Conservation (phyloP, 92 coral and sea anemone genomes). For the Palythoa grandiflora region DNA sequence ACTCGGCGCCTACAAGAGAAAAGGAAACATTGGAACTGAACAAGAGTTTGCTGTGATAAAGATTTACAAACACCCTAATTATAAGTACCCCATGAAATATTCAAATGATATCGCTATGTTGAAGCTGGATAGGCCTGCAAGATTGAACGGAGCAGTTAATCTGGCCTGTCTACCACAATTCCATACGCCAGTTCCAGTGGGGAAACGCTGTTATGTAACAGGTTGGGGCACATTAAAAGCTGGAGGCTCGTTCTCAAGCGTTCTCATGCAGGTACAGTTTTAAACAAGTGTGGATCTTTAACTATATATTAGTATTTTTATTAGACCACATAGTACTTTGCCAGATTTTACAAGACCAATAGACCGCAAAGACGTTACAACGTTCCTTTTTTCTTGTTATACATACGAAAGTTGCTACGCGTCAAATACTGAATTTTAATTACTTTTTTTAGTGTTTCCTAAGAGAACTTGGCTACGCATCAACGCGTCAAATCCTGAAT, state of each 20-base stretch:
- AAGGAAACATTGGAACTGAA: neutral
- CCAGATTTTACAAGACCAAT: too few relatives aligned
- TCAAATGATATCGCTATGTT: constrained; percentile 25
- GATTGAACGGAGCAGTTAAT: neutral
- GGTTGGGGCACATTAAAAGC: constrained; percentile 3
- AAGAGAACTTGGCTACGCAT: too few relatives aligned
- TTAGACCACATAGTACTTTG: too few relatives aligned
- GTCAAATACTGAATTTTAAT: too few relatives aligned
- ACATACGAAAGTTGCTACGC: too few relatives aligned
- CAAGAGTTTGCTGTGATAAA: neutral
- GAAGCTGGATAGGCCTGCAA: constrained; percentile 19
- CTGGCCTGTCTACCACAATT: constrained; percentile 9
- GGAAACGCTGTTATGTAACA: constrained; percentile 20
- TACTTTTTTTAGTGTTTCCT: too few relatives aligned
- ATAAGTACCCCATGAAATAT: neutral
- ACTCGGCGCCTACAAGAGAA: constrained; percentile 18
- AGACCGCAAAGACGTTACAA: too few relatives aligned
- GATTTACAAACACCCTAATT: constrained; percentile 5
- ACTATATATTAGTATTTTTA: too few relatives aligned
- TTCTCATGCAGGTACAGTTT: neutral
- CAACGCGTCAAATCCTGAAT: too few relatives aligned
- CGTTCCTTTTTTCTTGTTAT: too few relatives aligned
- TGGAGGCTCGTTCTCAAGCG: constrained; percentile 2
- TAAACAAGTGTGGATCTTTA: neutral
- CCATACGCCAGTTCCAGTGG: neutral